These are phyloP conservation scores for Neosilurus mollespiculum DNA, from an alignment of 2,797 vertebrate genomes.

Conservation along the genomic window DNA sequence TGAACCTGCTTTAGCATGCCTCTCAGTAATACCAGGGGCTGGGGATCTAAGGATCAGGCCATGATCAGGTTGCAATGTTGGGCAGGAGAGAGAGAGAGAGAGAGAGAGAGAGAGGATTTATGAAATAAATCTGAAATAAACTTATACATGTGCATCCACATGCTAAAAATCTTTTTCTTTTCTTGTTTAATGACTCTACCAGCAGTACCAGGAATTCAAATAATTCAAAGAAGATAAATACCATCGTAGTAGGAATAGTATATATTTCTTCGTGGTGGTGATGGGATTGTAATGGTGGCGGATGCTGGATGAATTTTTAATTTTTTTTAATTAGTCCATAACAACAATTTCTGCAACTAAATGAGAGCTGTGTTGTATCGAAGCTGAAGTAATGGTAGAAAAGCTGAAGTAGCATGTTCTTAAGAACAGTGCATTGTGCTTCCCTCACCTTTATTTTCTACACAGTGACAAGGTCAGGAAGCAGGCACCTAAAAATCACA, in stretches of 20 bases:
- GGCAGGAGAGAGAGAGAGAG: neutral
- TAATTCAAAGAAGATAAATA: neutral
- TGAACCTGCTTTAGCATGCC: slow-evolving; percentile 73
- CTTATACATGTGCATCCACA: too few species aligned
- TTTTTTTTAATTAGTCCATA: neutral
- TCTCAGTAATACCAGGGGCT: slow-evolving; percentile 46
- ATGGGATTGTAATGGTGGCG: too few species aligned
- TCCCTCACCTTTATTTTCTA: slow-evolving; percentile 39
- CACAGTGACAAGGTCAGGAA: neutral
- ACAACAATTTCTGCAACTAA: neutral
- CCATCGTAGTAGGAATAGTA: too few species aligned
- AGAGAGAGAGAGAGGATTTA: neutral
- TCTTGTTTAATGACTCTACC: too few species aligned
- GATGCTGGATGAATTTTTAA: neutral
- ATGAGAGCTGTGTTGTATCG: neutral
- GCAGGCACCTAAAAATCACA: slow-evolving; percentile 30
- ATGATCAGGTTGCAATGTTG: slow-evolving; percentile 19
- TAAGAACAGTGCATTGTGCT: neutral
- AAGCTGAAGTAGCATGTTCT: neutral
- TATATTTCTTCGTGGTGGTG: neutral
- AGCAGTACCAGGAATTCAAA: neutral
- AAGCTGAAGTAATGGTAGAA: neutral
- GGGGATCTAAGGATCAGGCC: slow-evolving; percentile 34
- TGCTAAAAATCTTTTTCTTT: too few species aligned
- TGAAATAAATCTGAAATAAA: too few species aligned